Evolutionary conservation across 1,140 invertebrate species (phyloP).

Genomic region (Drosophila punjabiensis): DNA sequence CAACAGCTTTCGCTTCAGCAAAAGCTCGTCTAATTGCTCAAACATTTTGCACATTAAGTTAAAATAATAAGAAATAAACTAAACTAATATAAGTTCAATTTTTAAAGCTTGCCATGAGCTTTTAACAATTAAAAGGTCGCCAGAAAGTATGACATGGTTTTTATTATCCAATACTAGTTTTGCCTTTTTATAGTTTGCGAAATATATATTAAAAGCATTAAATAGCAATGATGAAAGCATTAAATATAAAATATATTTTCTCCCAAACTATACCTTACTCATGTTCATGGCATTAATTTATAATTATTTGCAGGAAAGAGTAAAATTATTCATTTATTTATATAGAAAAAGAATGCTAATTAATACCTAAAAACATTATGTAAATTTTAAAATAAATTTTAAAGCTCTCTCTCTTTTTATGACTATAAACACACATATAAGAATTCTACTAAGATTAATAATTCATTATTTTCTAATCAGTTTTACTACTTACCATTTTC

Average conservation of each 20-base stretch:
- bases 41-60: background rate
- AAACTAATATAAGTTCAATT: background rate
- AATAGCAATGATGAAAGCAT: background rate
- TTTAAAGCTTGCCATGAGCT: background rate
- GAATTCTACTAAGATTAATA: no score
- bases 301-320: background rate
- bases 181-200: background rate
- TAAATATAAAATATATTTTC: background rate
- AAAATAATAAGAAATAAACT: background rate
- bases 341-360: background rate
- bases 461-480: background rate
- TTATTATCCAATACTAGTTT: background rate
- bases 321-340: background rate
- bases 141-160: slow-evolving; percentile 3
- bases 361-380: background rate
- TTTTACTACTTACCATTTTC: background rate
- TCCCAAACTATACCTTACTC: background rate
- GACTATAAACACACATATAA: background rate
- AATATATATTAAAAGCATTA: background rate
- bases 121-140: background rate
- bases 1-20: no score
- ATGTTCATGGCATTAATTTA: background rate
- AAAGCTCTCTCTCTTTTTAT: background rate
- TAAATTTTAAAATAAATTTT: background rate
- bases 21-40: background rate